phyloP scores from a whole-genome alignment of 1,140 invertebrate genomes.

The Frieseomelitta varia region DNA sequence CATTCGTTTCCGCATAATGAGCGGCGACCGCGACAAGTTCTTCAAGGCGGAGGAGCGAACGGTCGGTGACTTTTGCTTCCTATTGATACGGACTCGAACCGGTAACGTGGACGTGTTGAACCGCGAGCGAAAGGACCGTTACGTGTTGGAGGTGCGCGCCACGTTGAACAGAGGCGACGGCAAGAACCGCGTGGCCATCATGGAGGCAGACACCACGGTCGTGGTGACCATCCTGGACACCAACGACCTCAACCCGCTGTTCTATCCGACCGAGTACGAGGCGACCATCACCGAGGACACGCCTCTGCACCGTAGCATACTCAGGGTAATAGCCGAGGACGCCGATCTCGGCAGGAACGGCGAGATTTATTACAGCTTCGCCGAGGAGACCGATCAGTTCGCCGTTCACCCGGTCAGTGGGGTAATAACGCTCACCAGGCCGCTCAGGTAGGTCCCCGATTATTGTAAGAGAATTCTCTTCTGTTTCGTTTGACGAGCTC shows the following conservation, averaged over 20 bases:
- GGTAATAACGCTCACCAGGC: conserved; percentile 91
- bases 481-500: conserved; percentile 27
- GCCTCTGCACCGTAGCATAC: conserved; percentile 90
- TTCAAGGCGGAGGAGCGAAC: conserved; percentile 94
- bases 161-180: conserved; percentile 84
- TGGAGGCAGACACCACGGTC: conserved; percentile 89
- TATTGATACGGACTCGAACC: conserved; percentile 92
- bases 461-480: conserved; percentile 33
- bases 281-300: conserved; percentile 94
- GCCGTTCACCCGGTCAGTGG: conserved; percentile 96
- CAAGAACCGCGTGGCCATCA: conserved; percentile 81
- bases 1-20: conserved; percentile 91
- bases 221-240: conserved; percentile 92
- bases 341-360: conserved; percentile 96
- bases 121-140: conserved; percentile 93
- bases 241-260: conserved; percentile 96
- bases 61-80: conserved; percentile 97
- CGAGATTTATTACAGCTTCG: conserved; percentile 97
- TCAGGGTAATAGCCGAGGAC: conserved; percentile 93
- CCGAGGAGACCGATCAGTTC: conserved; percentile 91
- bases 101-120: conserved; percentile 93
- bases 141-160: conserved; percentile 91
- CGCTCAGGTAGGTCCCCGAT: conserved; percentile 82
- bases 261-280: conserved; percentile 93
- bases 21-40: conserved; percentile 93